Evolutionary conservation across 2,888 invertebrate genomes (phyloP), one percentile per base, ranked within the genome.

Genomic region (Netelia fuscicornis): DNA sequence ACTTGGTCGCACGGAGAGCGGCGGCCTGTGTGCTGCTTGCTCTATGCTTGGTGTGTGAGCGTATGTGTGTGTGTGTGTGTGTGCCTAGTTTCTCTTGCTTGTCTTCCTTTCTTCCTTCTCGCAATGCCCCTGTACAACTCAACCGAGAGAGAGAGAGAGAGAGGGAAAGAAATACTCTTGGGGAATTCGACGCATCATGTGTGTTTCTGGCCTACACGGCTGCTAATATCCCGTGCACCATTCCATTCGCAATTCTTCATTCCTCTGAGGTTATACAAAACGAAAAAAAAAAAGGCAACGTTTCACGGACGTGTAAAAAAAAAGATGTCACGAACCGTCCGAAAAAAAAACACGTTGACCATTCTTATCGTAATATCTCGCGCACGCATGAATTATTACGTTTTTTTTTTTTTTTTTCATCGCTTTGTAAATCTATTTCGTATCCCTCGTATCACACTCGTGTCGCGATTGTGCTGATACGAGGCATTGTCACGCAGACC

Each of bases 1-100:
- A 54, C 37, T 56, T 56, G 76, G 52, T 67, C 74, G 64, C 52
- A 54, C 67, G 67, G 67, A 52, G 76, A 67, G 60, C 56, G 42
- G 42, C 58, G 60, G 54, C 58, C 72, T 62, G 11, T 62, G 23
- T 62, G 23, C 62, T 23, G 48, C 48, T 48, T 48, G 48, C 11
- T 48, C 11, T 48, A 13, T 48, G 48, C 37, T 37, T 37, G 13
- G 48, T 48, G 48, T 48, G 48, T 13, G 48, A 10, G 48, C 48
- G 48, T 3, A 13, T 13, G 48, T 48, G 48, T 48, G 17, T 20
- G 58, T 3, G 5, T 13, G 48, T 48, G 48, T 48, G 17, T 20
- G 58, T 58, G 58, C 58, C 58, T 58, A 58, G 58, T 20, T 58
- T 56, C 56, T 56, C 58, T 58, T 20, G 58, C 17, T 58, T 58